A percentile compares a stretch with the other conserved stretches of the same genome.
Evolutionary conservation across 1,140 invertebrate genomes (phyloP).

Genomic region (Diabrotica virgifera): DNA sequence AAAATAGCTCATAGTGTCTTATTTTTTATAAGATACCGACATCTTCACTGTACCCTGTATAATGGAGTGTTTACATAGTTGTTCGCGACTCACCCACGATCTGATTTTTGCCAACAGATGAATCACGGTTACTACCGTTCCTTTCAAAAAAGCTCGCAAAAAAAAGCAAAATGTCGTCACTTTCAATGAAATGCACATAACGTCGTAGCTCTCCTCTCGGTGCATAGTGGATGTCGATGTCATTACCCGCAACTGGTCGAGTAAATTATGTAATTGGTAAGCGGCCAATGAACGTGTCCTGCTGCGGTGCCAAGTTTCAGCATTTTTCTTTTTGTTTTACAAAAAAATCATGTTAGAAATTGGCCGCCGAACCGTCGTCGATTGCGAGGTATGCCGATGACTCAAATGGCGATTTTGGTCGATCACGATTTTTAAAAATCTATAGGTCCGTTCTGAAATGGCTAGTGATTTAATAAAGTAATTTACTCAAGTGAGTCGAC

Average conservation of each 20-base stretch:
- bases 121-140: not conserved
- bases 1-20: no score
- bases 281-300: slow-evolving; percentile 47
- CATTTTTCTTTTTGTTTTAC: slow-evolving; percentile 12
- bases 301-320: slow-evolving; percentile 30
- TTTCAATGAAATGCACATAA: not conserved
- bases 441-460: no score
- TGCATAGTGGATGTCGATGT: slow-evolving; percentile 38
- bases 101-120: not conserved
- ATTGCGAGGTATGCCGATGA: no score
- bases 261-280: slow-evolving; percentile 49
- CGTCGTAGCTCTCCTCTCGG: not conserved
- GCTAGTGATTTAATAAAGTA: no score
- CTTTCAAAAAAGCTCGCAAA: not conserved
- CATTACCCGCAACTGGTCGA: slow-evolving; percentile 43
- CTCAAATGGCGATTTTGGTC: no score
- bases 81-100: not conserved
- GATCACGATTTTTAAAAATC: no score
- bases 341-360: no score
- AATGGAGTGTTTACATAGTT: not conserved
- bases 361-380: no score
- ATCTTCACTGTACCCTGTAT: no score
- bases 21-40: no score
- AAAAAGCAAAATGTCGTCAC: not conserved
- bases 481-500: no score